Conservation (phyloP, 1,140 invertebrate species). For the Lasioglossum baleicum region DNA sequence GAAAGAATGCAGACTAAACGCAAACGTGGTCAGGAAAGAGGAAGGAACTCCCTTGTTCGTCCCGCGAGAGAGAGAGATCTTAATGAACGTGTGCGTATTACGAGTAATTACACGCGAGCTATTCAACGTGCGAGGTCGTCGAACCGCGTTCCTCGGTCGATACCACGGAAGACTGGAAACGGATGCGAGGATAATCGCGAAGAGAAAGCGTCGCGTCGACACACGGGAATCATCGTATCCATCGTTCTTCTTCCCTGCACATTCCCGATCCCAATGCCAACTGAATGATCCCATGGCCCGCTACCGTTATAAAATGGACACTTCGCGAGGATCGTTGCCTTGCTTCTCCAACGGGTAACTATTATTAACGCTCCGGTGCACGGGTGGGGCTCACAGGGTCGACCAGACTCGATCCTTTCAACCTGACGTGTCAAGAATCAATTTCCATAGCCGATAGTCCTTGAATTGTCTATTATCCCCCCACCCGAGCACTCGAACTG, state of each 20-base stretch:
- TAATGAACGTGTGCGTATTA: conserved; percentile 40
- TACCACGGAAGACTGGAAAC: conserved; percentile 56
- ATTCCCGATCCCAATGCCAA: background rate
- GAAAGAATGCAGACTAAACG: background rate
- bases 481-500: too few relatives aligned
- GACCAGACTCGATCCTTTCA: too few relatives aligned
- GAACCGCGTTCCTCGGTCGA: conserved; percentile 54
- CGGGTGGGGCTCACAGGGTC: too few relatives aligned
- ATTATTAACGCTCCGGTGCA: too few relatives aligned
- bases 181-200: conserved; percentile 54
- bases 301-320: background rate
- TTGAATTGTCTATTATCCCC: too few relatives aligned
- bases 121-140: conserved; percentile 51
- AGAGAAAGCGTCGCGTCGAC: conserved; percentile 35
- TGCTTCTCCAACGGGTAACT: background rate
- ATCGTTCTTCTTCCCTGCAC: background rate
- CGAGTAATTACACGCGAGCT: conserved; percentile 59
- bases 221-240: conserved; percentile 14
- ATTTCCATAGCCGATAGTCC: too few relatives aligned
- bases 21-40: background rate
- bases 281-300: too few relatives aligned
- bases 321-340: background rate
- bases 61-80: background rate
- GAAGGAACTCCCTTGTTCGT: background rate
- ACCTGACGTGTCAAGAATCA: too few relatives aligned